phyloP scores from a whole-genome alignment of 2,888 invertebrate species.

The Schizaphis graminum region DNA sequence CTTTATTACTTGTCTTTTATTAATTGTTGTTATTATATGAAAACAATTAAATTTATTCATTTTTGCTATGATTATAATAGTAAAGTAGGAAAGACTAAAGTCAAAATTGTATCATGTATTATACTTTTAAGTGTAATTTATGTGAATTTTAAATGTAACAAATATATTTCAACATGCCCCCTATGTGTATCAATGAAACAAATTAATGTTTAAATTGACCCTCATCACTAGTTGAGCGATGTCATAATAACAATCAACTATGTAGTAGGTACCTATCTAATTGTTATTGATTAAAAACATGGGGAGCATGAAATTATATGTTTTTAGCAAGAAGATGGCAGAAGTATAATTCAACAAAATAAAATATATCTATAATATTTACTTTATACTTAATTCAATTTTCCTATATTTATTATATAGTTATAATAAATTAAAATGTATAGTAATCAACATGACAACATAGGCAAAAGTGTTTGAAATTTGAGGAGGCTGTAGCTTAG shows the following conservation, averaged over 20 bases:
- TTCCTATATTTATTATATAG: neutral
- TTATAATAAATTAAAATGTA: neutral
- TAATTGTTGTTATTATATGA: neutral
- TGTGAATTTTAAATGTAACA: slow-evolving; percentile 17
- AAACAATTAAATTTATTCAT: neutral
- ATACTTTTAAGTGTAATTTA: neutral
- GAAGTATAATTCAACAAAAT: neutral
- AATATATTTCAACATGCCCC: slow-evolving; percentile 9
- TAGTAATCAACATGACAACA: too few species aligned
- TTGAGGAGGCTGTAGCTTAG: too few species aligned
- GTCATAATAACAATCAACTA: slow-evolving; percentile 21
- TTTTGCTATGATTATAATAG: neutral
- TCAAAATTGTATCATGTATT: neutral
- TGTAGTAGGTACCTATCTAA: neutral
- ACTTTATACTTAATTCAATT: neutral
- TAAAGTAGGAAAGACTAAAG: neutral
- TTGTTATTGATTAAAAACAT: slow-evolving; percentile 33
- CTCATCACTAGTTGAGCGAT: slow-evolving; percentile 12
- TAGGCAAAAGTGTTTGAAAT: too few species aligned
- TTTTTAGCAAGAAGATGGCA: neutral
- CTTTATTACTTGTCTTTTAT: neutral
- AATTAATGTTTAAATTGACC: slow-evolving; percentile 61
- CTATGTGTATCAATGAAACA: slow-evolving; percentile 29
- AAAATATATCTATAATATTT: neutral
- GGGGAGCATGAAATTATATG: neutral